Conservation (phyloP, 1,140 invertebrate species). For the Heliconius eleuchia region DNA sequence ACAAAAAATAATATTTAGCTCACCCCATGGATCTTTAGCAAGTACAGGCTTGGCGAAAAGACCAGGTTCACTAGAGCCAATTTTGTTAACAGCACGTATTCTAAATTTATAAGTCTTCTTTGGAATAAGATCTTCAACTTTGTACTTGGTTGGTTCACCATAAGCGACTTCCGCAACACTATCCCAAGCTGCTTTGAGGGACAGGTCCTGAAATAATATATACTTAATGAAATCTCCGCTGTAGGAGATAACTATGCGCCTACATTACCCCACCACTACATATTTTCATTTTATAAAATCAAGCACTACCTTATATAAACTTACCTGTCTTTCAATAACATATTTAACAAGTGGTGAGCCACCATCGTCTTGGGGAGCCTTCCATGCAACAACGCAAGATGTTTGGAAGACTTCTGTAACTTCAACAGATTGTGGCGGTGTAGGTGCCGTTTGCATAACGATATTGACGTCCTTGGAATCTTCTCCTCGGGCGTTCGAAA, state of each 20-base stretch:
- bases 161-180: constrained; percentile 88
- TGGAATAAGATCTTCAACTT: constrained; percentile 92
- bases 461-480: constrained; percentile 91
- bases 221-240: no score
- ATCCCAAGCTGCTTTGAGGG: constrained; percentile 89
- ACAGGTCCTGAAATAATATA: constrained; percentile 63
- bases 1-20: constrained; percentile 41
- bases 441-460: constrained; percentile 93
- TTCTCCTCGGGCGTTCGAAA: constrained; percentile 94
- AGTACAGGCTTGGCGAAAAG: constrained; percentile 92
- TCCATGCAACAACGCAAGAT: constrained; percentile 95
- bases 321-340: constrained; percentile 96
- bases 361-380: constrained; percentile 95
- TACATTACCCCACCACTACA: neutral
- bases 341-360: constrained; percentile 95
- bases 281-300: neutral
- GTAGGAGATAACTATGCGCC: no score
- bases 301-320: neutral
- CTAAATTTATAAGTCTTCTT: constrained; percentile 97
- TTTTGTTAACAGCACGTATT: constrained; percentile 96
- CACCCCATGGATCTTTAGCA: constrained; percentile 99
- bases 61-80: constrained; percentile 93
- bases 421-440: constrained; percentile 92
- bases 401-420: constrained; percentile 96
- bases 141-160: constrained; percentile 87